Conservation (phyloP, 2,113 vertebrate genomes). For the Hemicordylus capensis region DNA sequence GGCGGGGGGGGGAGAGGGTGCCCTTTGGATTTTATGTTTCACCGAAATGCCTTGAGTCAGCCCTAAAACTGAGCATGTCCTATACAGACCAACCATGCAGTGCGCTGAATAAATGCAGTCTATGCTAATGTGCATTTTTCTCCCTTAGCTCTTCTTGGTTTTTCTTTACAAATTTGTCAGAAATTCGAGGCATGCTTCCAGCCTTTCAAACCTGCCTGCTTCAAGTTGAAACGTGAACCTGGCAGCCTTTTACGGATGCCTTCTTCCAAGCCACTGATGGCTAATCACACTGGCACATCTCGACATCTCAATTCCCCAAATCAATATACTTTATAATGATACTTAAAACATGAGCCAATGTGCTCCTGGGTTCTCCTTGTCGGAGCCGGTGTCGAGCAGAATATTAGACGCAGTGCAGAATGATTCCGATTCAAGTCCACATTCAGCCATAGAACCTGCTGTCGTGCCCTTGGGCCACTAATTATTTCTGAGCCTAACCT, state of each 20-base stretch:
- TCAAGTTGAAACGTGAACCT: conserved; percentile 1
- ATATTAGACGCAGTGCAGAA: not conserved
- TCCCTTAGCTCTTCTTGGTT: not conserved
- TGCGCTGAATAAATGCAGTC: not conserved
- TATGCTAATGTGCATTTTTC: not conserved
- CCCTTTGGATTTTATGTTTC: not conserved
- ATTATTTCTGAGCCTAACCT: not conserved
- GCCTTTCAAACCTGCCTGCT: not conserved
- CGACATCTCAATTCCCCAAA: not conserved
- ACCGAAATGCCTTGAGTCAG: not conserved
- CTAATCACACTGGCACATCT: not conserved
- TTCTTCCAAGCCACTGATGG: not conserved
- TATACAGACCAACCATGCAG: not conserved
- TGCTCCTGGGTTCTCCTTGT: not conserved
- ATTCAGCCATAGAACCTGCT: not conserved
- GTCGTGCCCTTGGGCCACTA: not conserved
- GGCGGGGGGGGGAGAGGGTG: not conserved
- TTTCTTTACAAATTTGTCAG: not conserved
- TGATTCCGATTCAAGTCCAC: not conserved
- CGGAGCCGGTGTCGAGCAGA: too few species aligned
- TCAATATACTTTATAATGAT: not conserved
- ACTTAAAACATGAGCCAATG: not conserved
- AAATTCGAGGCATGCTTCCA: not conserved
- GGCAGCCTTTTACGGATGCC: not conserved
- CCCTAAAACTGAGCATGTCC: not conserved